Evolutionary conservation across 2,113 vertebrate genomes (phyloP).

Genomic region (Odontophorus gujanensis): DNA sequence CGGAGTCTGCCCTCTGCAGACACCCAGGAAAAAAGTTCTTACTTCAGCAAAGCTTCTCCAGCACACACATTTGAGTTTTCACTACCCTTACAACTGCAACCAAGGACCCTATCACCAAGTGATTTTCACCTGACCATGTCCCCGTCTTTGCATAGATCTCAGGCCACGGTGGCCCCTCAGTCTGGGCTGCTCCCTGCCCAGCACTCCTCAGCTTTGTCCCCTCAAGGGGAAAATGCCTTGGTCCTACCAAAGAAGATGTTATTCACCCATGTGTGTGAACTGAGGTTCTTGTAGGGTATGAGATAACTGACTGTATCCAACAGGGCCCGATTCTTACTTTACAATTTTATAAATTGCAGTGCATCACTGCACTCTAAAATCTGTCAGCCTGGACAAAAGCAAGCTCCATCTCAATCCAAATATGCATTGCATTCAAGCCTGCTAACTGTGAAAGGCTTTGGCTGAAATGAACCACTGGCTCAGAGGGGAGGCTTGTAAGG

Average conservation of each 20-base stretch:
- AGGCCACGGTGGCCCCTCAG: not conserved
- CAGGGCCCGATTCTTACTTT: not conserved
- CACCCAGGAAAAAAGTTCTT: not conserved
- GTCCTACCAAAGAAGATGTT: not conserved
- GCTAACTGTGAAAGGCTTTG: not conserved
- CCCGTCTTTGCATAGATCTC: not conserved
- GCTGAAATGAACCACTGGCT: not conserved
- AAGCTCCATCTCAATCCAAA: not conserved
- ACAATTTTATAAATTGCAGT: not conserved
- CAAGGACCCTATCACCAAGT: not conserved
- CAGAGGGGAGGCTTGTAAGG: not conserved
- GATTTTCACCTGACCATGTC: not conserved
- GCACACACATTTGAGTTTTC: not conserved
- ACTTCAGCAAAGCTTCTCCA: not conserved
- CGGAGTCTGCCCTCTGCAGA: not conserved
- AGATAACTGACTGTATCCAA: not conserved
- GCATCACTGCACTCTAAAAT: not conserved
- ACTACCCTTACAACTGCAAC: not conserved
- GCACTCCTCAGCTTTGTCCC: not conserved
- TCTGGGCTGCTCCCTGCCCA: not conserved
- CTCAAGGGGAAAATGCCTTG: not conserved
- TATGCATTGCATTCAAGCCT: not conserved
- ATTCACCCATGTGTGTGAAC: rapidly evolving
- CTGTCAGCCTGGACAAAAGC: not conserved
- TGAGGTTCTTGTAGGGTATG: not conserved